phyloP scores from a whole-genome alignment of 2,797 vertebrate species.

The Varecia variegata region DNA sequence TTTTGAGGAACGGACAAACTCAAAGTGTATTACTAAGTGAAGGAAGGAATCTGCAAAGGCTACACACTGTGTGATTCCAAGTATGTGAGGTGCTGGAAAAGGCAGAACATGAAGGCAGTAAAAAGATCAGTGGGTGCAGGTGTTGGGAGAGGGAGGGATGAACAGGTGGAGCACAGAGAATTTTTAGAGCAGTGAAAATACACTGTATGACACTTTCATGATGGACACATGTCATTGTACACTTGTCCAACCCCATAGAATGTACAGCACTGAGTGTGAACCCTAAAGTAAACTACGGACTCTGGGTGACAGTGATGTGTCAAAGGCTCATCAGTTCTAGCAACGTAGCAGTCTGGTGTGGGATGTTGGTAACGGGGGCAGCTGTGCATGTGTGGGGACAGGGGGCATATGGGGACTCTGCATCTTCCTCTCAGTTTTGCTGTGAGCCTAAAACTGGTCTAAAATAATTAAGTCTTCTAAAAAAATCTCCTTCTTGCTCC shows the following conservation, averaged over 20 bases:
- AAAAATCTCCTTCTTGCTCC: not conserved
- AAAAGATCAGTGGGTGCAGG: not conserved
- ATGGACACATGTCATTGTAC: not conserved
- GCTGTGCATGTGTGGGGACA: not conserved
- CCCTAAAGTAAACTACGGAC: not conserved
- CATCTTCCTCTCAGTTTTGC: not conserved
- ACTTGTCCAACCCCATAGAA: not conserved
- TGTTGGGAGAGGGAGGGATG: not conserved
- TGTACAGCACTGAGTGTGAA: not conserved
- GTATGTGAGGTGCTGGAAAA: not conserved
- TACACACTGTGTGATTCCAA: not conserved
- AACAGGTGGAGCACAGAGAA: not conserved
- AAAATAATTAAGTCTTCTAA: no score
- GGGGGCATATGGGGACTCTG: not conserved
- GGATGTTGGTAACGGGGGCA: not conserved
- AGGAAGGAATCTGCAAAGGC: not conserved
- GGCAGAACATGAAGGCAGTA: not conserved
- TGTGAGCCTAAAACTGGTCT: no score
- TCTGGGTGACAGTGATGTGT: not conserved
- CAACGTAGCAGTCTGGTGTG: not conserved
- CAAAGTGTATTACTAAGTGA: not conserved
- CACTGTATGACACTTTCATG: not conserved
- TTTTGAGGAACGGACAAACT: not conserved
- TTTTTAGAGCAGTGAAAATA: not conserved
- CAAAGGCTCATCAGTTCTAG: not conserved